Base-by-base conservation (phyloP, 1,140 invertebrate genomes). In the Camponotus floridanus region DNA sequence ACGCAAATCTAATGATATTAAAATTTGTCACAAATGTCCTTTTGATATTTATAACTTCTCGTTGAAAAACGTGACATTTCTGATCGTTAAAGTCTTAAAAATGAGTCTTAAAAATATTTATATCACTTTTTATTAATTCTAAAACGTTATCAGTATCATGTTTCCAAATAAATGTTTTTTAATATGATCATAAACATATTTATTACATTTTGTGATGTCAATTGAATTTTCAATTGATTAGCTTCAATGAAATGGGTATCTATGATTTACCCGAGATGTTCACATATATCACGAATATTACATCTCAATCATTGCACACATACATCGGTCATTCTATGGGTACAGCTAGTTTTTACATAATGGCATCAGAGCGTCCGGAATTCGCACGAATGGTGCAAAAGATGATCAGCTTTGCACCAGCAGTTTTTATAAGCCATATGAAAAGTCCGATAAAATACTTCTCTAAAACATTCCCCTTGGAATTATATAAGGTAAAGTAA, bases 381-480 rank as follows among this genome's bases (percentile, higher is more conserved):
- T 95, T 96, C 15, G 83, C 85, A 6, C 42, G 70, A 18, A 88
- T 89, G 95, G 89, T 97, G 33, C 92, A 95, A 93, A 93, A 95
- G 84, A 96, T 97, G 94, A 95, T 96, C 67, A 96, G 95, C 78
- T 93, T 99, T 59, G 98, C 97, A 0, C 98, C 98, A 0, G 96
- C 98, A 0, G 97, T 96, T 0, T 98, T 95, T 88, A 96, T 98
- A 92, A 95, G 95, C 1, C 94, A 98, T 85, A 96, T 98, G 4
- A 96, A 95, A 91, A 97, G 97, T 86, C 97, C 98, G 5, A 94
- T 97, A 33, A 93, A 95, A 89, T 93, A 96, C 42, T 79, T 97
- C 1, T 96, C 26, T 26, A 26, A 26, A 26, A 26, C 26, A 26
- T 96, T 31, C 96, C 96, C 81, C 48, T 3, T 0, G 3, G 91